Conservation (phyloP, 1,140 invertebrate species). For the Drosophila setifemur region DNA sequence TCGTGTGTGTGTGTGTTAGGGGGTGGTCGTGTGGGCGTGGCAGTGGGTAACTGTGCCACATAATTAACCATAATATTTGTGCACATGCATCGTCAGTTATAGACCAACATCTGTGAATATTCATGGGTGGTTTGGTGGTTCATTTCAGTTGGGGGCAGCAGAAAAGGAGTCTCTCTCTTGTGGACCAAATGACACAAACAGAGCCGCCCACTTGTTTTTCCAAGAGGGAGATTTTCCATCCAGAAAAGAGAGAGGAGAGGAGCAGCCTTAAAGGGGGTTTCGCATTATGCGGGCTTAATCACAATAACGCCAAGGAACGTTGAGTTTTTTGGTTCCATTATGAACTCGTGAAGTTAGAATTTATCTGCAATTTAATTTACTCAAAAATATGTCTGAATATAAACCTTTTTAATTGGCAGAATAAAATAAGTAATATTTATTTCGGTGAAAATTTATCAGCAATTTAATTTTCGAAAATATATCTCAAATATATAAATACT, state of each 20-base stretch:
- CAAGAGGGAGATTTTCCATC: not conserved
- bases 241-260: no score
- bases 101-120: conserved; percentile 11
- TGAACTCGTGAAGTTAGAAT: no score
- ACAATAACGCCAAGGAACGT: no score
- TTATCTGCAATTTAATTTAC: not conserved
- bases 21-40: not conserved
- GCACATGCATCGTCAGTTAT: conserved; percentile 44
- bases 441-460: no score
- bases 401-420: no score
- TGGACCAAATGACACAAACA: conserved; percentile 42
- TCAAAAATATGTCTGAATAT: not conserved
- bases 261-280: no score
- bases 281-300: conserved; percentile 36
- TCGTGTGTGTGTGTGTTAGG: not conserved
- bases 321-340: no score
- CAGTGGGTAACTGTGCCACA: conserved; percentile 41
- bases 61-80: conserved; percentile 54
- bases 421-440: not conserved
- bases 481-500: no score
- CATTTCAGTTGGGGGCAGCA: not conserved
- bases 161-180: not conserved
- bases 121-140: not conserved
- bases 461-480: no score
- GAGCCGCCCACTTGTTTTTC: conserved; percentile 7